Conservation (phyloP, 2,888 invertebrate species). For the Phyllotreta cruciferae region DNA sequence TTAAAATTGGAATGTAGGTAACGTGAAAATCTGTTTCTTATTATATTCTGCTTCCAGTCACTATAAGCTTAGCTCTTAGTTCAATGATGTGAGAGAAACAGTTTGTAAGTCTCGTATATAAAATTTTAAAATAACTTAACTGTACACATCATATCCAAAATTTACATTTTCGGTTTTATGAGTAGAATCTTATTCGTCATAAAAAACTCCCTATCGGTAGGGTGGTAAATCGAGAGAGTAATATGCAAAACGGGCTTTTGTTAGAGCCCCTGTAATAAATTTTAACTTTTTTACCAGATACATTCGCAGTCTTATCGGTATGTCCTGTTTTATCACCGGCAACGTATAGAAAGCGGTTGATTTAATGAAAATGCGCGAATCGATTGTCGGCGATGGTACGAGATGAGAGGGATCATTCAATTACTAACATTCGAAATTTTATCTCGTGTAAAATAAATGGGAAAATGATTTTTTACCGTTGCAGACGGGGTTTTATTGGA, state of each 20-base stretch:
- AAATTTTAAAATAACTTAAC: constrained; percentile 2
- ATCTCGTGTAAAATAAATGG: constrained; percentile 19
- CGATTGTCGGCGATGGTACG: constrained; percentile 26
- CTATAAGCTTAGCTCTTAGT: too few species aligned
- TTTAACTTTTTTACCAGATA: constrained; percentile 47
- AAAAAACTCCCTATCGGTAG: constrained; percentile 42
- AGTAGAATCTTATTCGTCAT: constrained; percentile 41
- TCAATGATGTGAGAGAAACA: too few species aligned
- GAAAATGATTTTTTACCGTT: constrained; percentile 17
- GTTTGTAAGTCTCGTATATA: too few species aligned
- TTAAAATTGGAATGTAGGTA: too few species aligned
- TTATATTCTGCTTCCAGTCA: too few species aligned
- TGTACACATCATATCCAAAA: neutral
- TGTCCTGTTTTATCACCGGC: constrained; percentile 31
- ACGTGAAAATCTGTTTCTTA: too few species aligned
- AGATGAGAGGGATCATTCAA: constrained; percentile 26
- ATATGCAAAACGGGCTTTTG: constrained; percentile 57
- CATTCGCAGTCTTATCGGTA: constrained; percentile 31
- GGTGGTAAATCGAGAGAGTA: constrained; percentile 45
- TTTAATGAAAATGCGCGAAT: constrained; percentile 29
- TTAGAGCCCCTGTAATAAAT: constrained; percentile 55
- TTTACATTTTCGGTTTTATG: constrained; percentile 31
- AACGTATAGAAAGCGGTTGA: constrained; percentile 26
- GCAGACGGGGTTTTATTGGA: neutral
- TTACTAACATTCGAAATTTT: constrained; percentile 21